Base-by-base conservation (phyloP, 37 sponge, comb jelly and placozoan genomes). In the Chondrosia reniformis region DNA sequence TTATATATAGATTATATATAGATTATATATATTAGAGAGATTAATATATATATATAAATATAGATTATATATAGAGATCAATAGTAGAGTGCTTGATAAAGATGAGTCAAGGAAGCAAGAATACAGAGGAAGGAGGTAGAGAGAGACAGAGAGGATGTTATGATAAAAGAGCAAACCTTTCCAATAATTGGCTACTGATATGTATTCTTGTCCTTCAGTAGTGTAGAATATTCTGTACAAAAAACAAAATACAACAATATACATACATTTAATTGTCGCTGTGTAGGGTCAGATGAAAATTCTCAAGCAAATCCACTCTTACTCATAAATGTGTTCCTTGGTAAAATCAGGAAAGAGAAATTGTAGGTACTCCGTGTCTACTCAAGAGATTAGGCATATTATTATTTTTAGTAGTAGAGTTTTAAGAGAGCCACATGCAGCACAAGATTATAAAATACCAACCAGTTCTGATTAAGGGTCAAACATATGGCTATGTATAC, bases 301-400 rank as follows among this genome's bases (percentile, higher is more conserved):
- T 24, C 8, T 67, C 37, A 24, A 8, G 38, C 17, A 67, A 67
- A 9, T 13, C 0, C 4, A 1, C 3, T 78, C 91, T 84, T 33
- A 91, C 92, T 24, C 36, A 69, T 91, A 87, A 9, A 87, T 2
- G 34, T 81, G 71, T 13, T 91, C 82, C 37, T 77, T 80, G 4
- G 82, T 81, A 59, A 64, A 84, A 36, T 84, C 84, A 3, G 92
- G 92, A 63, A 87, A 81, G 1, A 91, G 34, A 25, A 30, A 55
- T 13, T 77, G 74, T 10, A 89, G 52, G 49, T 86, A 91, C 25
- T 81, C 78, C 9, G 91, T 91, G 46, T 79, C 91, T 89, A 45
- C 27, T 45, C 30, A 30, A 19, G 6, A 59, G n/a, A n/a, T n/a
- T n/a, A n/a, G n/a, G n/a, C n/a, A n/a, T n/a, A n/a, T n/a, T n/a